Evolutionary conservation across 64 coral and sea anemone genomes (phyloP).

Genomic region (Stichodactyla helianthus): DNA sequence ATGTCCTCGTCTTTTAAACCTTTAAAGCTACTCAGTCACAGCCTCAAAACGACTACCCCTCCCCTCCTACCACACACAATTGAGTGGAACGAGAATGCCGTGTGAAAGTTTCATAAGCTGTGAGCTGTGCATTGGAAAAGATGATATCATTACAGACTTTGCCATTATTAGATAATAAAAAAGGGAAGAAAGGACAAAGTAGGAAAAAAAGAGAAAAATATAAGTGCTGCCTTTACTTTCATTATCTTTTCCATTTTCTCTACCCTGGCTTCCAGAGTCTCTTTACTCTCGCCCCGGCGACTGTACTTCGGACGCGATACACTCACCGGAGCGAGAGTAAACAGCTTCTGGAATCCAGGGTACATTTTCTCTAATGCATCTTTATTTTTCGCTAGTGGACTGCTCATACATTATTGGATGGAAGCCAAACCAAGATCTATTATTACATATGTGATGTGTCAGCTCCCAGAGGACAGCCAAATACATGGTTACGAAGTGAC

Average conservation of each 20-base stretch:
- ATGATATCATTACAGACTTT: too few relatives aligned
- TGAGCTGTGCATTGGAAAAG: too few relatives aligned
- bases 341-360: too few relatives aligned
- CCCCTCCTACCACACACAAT: too few relatives aligned
- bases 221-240: not conserved
- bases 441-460: not conserved
- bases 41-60: too few relatives aligned
- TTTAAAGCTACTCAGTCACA: too few relatives aligned
- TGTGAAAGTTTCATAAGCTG: too few relatives aligned
- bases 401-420: not conserved
- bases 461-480: not conserved
- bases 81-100: too few relatives aligned
- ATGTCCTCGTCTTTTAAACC: too few relatives aligned
- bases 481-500: slow-evolving; percentile 14
- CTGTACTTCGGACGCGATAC: too few relatives aligned
- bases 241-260: not conserved
- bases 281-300: too few relatives aligned
- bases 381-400: not conserved
- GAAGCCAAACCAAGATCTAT: not conserved
- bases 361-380: not conserved
- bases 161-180: not conserved
- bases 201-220: not conserved
- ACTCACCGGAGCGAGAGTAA: too few relatives aligned
- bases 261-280: not conserved
- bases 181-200: not conserved